These are phyloP conservation scores for Pseudobourletiella spinata DNA, from an alignment of 1,140 invertebrate species.

Conservation along the genomic window DNA sequence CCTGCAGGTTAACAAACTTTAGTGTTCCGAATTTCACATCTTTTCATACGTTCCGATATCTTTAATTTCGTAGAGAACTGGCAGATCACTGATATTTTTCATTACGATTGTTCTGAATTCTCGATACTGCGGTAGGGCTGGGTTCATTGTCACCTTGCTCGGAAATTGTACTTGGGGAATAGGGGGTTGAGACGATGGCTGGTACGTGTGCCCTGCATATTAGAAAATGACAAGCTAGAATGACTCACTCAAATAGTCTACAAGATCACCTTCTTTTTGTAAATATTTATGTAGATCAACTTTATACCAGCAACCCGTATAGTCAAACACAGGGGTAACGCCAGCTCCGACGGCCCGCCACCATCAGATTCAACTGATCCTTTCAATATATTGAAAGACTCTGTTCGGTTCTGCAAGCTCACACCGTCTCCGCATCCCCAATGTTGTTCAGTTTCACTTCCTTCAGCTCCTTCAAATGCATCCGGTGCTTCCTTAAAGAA, in stretches of 20 bases:
- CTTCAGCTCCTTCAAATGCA: neutral
- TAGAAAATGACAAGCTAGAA: neutral
- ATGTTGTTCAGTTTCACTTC: neutral
- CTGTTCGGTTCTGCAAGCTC: neutral
- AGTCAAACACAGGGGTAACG: conserved; percentile 8
- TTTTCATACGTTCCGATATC: conserved; percentile 8
- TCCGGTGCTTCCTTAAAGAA: neutral
- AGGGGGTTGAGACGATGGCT: neutral
- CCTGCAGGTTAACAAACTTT: too few relatives aligned
- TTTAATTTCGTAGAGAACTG: neutral
- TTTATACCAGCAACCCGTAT: conserved; percentile 12
- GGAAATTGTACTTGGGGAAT: conserved; percentile 6
- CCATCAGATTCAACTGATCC: neutral
- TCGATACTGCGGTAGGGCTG: conserved; percentile 3
- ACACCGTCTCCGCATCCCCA: neutral
- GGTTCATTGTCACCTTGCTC: conserved; percentile 4
- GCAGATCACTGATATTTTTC: conserved; percentile 15
- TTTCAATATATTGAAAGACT: neutral
- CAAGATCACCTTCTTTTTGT: too few relatives aligned
- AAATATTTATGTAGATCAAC: too few relatives aligned
- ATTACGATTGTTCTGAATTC: conserved; percentile 8
- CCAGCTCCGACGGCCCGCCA: neutral
- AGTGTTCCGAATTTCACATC: too few relatives aligned
- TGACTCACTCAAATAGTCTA: too few relatives aligned
- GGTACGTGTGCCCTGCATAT: conserved; percentile 15